A percentile compares a stretch with the other conserved stretches of the same genome.
Evolutionary conservation across 2,113 vertebrate genomes (phyloP).

Genomic region (Microcebus lehilahytsara): DNA sequence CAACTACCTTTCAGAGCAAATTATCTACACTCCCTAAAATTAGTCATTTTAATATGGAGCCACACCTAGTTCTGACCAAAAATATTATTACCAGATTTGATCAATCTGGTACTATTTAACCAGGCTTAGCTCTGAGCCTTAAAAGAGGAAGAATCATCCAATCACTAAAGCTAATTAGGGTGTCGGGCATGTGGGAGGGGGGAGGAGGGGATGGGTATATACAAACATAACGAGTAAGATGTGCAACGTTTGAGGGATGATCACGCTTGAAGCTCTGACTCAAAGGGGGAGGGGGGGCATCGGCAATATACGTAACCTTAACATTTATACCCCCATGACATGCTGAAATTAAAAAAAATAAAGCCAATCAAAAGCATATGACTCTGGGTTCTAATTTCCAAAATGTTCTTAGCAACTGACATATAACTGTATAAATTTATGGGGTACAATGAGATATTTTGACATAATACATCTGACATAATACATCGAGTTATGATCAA

Average conservation of each 20-base stretch:
- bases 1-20: not conserved
- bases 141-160: not conserved
- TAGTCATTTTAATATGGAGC: not conserved
- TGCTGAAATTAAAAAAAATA: too few species aligned
- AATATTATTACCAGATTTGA: not conserved
- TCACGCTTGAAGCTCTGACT: too few species aligned
- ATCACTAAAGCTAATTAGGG: not conserved
- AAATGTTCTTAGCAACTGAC: not conserved
- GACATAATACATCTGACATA: not conserved
- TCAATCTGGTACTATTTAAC: not conserved
- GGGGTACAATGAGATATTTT: not conserved
- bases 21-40: not conserved
- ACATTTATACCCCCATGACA: too few species aligned
- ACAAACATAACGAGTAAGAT: too few species aligned
- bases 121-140: not conserved
- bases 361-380: not conserved
- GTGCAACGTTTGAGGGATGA: too few species aligned
- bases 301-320: too few species aligned
- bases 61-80: not conserved
- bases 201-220: too few species aligned
- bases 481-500: not conserved
- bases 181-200: too few species aligned
- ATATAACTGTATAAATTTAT: not conserved
- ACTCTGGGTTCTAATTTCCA: conserved; percentile 14
- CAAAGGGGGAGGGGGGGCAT: too few species aligned